Base-by-base conservation (phyloP, 2,113 vertebrate species). In the Narcine bancroftii region DNA sequence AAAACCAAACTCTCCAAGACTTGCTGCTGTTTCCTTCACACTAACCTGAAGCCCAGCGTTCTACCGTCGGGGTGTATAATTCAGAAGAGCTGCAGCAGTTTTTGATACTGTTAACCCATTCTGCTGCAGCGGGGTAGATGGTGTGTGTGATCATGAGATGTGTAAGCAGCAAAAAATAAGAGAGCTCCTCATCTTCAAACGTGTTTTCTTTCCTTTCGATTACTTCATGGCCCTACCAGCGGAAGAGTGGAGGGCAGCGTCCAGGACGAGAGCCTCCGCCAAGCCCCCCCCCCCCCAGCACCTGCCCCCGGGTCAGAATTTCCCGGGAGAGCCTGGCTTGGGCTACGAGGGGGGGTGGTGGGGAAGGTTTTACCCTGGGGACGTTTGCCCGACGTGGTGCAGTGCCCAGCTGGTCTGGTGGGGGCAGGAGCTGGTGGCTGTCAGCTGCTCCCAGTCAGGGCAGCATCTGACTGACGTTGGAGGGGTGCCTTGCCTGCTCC, bases 101-200 rank as follows among this genome's bases (percentile, higher is more conserved):
- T 56, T 81, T 50, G 45, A 81, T 81, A 50, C 50, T 85, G 77
- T 53, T 53, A 66, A 50, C 77, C 77, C 26, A 47, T 15, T 50
- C 24, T 81, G 81, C 50, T 85, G 81, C 81, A 56, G 47, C 47
- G 17, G 81, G 45, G 9, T 33, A 26, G 56, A 24, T 66, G 65
- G 47, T 83, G 81, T 15, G 50, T 85, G 81, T n/a, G 81, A 85
- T 56, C 81, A 56, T 85, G 50, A 56, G 47, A 56, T 33, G 53
- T 56, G n/a, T 56, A 85, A 56, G 65, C 26, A 29, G 79, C 79
- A 83, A 56, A 83, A 50, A 81, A 85, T n/a, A n/a, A n/a, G n/a
- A n/a, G n/a, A 85, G n/a, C 76, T 50, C 42, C 50, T 19, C 56
- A 56, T 29, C 7, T 85, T 85, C 33, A 56, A 56, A 0, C 17